These are phyloP conservation scores for Mythimna ferrago DNA, from an alignment of 2,888 invertebrate species.

Conservation along the genomic window DNA sequence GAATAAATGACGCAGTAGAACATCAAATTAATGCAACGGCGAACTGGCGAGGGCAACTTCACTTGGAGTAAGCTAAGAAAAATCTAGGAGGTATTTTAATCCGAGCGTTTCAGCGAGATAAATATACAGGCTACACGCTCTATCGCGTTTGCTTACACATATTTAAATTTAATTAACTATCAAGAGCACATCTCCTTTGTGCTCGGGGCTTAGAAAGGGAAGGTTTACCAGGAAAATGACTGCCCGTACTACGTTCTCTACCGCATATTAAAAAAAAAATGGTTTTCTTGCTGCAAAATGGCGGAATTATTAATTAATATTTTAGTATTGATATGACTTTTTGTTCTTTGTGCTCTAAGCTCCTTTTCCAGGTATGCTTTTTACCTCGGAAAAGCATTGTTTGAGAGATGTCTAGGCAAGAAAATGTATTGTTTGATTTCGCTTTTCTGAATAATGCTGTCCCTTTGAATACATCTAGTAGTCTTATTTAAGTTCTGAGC, in stretches of 20 bases:
- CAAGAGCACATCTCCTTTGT: slow-evolving; percentile 83
- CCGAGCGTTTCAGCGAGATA: slow-evolving; percentile 50
- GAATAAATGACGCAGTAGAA: slow-evolving; percentile 23
- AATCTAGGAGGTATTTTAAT: slow-evolving; percentile 58
- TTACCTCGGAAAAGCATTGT: slow-evolving; percentile 9
- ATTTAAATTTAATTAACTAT: slow-evolving; percentile 88
- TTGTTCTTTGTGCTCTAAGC: not conserved
- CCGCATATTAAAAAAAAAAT: slow-evolving; percentile 78
- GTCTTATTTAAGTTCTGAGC: not conserved
- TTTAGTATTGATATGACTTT: slow-evolving; percentile 58
- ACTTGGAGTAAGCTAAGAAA: slow-evolving; percentile 48
- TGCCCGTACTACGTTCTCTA: slow-evolving; percentile 68
- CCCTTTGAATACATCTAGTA: not conserved
- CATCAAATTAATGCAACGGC: slow-evolving; percentile 22
- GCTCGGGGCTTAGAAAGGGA: slow-evolving; percentile 73
- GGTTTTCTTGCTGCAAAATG: slow-evolving; percentile 69
- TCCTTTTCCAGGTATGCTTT: not conserved
- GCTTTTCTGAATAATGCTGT: not conserved
- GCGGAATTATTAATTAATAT: slow-evolving; percentile 75
- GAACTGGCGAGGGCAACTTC: slow-evolving; percentile 4
- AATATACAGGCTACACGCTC: slow-evolving; percentile 66
- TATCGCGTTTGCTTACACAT: slow-evolving; percentile 68
- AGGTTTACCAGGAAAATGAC: slow-evolving; percentile 76
- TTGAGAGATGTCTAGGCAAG: not conserved
- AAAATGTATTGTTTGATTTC: slow-evolving; percentile 20